phyloP scores from a whole-genome alignment of 2,888 invertebrate species.

The Noctua pronuba region DNA sequence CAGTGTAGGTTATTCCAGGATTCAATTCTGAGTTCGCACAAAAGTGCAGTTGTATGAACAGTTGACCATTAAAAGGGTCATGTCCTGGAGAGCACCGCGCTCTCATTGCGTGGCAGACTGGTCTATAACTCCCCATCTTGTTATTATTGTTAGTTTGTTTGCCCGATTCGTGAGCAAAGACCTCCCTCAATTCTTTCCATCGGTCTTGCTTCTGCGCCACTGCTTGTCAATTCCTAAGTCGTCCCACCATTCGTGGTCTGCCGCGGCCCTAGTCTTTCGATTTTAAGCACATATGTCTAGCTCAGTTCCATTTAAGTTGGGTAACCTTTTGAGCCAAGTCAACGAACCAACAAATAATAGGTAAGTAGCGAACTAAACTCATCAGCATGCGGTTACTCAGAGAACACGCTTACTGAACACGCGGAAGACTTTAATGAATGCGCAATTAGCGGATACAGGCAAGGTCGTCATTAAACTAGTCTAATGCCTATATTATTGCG shows the following conservation, averaged over 20 bases:
- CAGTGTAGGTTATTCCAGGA: not conserved
- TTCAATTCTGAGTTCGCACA: not conserved
- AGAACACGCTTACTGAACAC: slow-evolving; percentile 23
- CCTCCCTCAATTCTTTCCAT: not conserved
- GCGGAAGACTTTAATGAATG: slow-evolving; percentile 62
- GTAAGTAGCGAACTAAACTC: slow-evolving; percentile 32
- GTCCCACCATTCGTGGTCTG: not conserved
- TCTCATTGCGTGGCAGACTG: not conserved
- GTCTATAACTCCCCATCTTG: not conserved
- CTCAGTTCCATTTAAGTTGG: not conserved
- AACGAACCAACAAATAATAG: slow-evolving; percentile 4
- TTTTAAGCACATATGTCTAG: not conserved
- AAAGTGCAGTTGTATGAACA: not conserved
- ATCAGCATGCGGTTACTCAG: slow-evolving; percentile 49
- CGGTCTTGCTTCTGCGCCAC: not conserved
- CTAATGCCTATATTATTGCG: slow-evolving; percentile 58
- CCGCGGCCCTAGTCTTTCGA: not conserved
- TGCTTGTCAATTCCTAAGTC: not conserved
- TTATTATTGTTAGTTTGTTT: not conserved
- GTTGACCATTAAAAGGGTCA: not conserved
- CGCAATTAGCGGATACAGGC: slow-evolving; percentile 64
- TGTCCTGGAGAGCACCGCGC: not conserved
- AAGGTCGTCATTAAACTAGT: slow-evolving; percentile 60
- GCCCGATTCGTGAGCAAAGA: not conserved
- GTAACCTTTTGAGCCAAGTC: not conserved